Evolutionary conservation across 1,140 invertebrate species (phyloP).

Genomic region (Cydia splendana): DNA sequence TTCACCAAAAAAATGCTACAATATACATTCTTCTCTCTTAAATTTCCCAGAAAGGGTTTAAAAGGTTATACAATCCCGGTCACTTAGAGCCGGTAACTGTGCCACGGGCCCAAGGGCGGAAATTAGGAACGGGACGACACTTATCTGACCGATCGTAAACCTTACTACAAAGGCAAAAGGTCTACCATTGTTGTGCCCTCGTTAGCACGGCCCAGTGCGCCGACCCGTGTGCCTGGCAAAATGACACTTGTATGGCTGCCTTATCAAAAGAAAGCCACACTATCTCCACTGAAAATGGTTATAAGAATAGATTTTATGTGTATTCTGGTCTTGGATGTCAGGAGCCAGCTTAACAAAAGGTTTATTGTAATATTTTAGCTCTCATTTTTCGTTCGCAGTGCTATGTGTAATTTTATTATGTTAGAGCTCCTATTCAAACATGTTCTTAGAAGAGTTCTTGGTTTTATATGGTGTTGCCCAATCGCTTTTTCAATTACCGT

Average conservation of each 20-base stretch:
- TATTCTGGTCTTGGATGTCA: neutral
- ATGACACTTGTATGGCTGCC: neutral
- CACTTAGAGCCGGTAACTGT: neutral
- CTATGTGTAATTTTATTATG: neutral
- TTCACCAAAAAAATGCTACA: too few relatives aligned
- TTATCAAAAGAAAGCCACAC: neutral
- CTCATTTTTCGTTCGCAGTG: neutral
- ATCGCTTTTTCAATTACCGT: too few relatives aligned
- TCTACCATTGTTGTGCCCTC: neutral
- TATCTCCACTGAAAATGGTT: neutral
- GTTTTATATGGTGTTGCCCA: too few relatives aligned
- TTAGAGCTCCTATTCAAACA: too few relatives aligned
- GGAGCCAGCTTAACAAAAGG: neutral
- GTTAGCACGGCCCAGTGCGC: neutral
- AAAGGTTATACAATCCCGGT: neutral
- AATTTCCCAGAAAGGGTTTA: conserved; percentile 1
- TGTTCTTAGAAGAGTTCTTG: too few relatives aligned
- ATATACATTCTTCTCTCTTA: neutral
- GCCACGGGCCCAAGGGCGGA: neutral
- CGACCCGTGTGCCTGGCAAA: neutral
- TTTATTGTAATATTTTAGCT: neutral
- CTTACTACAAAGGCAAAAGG: neutral
- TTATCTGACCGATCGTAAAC: neutral
- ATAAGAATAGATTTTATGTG: neutral
- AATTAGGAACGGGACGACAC: neutral